A percentile compares a stretch with the other conserved stretches of the same genome.
phyloP scores from a whole-genome alignment of 2,797 vertebrate genomes.

The Labroides dimidiatus region DNA sequence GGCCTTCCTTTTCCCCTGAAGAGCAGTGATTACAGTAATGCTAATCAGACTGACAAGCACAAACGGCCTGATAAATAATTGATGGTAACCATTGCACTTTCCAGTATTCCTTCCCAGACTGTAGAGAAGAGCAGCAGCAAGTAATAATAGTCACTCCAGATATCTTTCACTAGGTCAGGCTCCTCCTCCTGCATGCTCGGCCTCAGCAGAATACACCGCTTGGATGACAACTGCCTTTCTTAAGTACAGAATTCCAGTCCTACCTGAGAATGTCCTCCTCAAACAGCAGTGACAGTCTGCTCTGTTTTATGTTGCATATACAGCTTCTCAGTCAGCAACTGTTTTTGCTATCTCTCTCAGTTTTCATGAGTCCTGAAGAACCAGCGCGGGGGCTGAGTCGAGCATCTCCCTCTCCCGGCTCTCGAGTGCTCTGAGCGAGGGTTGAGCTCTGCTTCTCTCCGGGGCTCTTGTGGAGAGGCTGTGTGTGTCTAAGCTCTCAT shows the following conservation, averaged over 20 bases:
- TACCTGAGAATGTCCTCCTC: conserved; percentile 76
- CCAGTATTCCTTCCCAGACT: conserved; percentile 80
- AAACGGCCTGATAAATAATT: conserved; percentile 88
- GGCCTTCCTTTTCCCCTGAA: conserved; percentile 82
- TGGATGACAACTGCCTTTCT: conserved; percentile 69
- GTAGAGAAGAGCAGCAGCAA: conserved; percentile 80
- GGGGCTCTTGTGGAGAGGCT: conserved; percentile 51
- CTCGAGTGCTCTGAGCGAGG: conserved; percentile 41
- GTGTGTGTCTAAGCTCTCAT: conserved; percentile 74
- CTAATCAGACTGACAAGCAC: conserved; percentile 88
- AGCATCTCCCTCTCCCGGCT: conserved; percentile 62
- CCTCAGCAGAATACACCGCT: conserved; percentile 68
- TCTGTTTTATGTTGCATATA: conserved; percentile 51
- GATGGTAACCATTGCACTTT: conserved; percentile 85
- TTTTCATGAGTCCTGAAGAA: conserved; percentile 54
- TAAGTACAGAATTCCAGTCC: conserved; percentile 61
- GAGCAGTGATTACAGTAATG: conserved; percentile 87
- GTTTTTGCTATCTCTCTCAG: conserved; percentile 49
- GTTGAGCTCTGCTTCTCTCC: conserved; percentile 52
- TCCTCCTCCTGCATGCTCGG: conserved; percentile 77
- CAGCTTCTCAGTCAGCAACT: conserved; percentile 55
- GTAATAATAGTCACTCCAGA: conserved; percentile 80
- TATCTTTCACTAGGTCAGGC: conserved; percentile 81
- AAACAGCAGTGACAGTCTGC: conserved; percentile 52
- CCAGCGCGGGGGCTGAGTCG: conserved; percentile 55